Evolutionary conservation across 2,113 vertebrate genomes (phyloP).

Genomic region (Camelus dromedarius): DNA sequence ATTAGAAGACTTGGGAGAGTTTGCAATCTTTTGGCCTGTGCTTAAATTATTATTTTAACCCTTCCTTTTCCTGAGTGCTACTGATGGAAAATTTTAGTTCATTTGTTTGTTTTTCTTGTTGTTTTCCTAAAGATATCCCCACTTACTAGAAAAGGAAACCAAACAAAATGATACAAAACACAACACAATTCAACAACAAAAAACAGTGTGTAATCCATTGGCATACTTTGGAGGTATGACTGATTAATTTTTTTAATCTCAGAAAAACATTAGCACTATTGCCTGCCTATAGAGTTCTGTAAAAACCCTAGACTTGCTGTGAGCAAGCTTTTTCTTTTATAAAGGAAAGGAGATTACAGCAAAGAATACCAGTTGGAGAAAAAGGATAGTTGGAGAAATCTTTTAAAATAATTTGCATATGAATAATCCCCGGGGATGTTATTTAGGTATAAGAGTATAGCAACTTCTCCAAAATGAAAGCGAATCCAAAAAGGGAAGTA

Average conservation of each 20-base stretch:
- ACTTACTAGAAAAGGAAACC: constrained; percentile 7
- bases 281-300: background rate
- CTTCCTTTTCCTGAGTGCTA: background rate
- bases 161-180: background rate
- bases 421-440: constrained; percentile 61
- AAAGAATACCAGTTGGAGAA: constrained; percentile 47
- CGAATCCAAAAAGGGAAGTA: background rate
- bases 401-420: constrained; percentile 62
- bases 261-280: background rate
- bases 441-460: constrained; percentile 33
- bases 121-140: background rate
- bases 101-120: background rate
- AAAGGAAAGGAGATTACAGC: constrained; percentile 50
- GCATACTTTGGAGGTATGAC: background rate
- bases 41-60: constrained; percentile 30
- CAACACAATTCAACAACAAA: background rate
- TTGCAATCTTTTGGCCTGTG: background rate
- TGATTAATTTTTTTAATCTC: constrained; percentile 47
- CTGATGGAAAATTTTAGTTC: constrained; percentile 3
- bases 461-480: constrained; percentile 52
- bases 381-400: constrained; percentile 57
- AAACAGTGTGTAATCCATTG: background rate
- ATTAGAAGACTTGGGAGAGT: background rate
- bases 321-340: constrained; percentile 49
- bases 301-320: background rate